phyloP scores from a whole-genome alignment of 2,888 invertebrate genomes.

The Cantharis rufa region DNA sequence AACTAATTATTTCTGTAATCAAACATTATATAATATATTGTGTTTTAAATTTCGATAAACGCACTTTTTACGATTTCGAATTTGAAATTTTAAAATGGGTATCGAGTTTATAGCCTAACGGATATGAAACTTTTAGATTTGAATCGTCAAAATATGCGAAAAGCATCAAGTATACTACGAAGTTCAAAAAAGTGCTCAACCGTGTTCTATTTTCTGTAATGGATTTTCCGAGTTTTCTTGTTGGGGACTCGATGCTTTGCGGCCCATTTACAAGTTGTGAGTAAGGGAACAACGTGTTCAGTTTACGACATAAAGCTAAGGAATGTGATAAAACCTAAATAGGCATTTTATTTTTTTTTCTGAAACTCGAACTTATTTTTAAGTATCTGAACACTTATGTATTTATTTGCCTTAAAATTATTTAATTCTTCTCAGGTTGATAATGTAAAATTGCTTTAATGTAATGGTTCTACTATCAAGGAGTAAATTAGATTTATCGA shows the following conservation, averaged over 20 bases:
- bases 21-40: not conserved
- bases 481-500: constrained; percentile 27
- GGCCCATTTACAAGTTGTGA: constrained; percentile 9
- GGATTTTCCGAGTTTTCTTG: constrained; percentile 19
- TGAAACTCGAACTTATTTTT: not conserved
- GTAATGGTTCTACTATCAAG: constrained; percentile 10
- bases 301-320: constrained; percentile 17
- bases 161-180: constrained; percentile 2
- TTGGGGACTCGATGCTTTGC: constrained; percentile 9
- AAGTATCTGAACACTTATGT: not conserved
- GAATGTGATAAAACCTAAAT: constrained; percentile 19
- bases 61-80: not conserved
- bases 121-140: not conserved
- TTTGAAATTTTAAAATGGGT: not conserved
- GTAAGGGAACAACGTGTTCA: constrained; percentile 19
- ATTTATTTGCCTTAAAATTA: not conserved
- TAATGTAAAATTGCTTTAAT: constrained; percentile 6
- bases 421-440: constrained; percentile 11
- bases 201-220: constrained; percentile 17
- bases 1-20: not conserved
- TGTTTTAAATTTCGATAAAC: not conserved
- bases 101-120: not conserved
- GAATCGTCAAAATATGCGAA: constrained; percentile 8
- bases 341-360: constrained; percentile 19
- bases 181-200: constrained; percentile 17